These are phyloP conservation scores for Cirrhinus molitorella DNA, from an alignment of 2,797 vertebrate species.

Conservation along the genomic window DNA sequence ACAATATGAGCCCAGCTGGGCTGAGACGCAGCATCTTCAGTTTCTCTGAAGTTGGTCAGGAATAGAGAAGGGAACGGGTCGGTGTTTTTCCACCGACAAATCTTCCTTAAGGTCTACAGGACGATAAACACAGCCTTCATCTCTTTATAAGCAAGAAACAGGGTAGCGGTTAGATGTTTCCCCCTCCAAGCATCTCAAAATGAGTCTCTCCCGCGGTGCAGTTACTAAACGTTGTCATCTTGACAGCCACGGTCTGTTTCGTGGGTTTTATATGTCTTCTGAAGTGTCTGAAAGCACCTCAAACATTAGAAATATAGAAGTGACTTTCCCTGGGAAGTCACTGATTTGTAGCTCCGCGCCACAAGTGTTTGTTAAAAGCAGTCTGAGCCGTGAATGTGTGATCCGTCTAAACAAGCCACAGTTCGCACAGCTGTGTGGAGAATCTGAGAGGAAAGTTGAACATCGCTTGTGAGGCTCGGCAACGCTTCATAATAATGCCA, in stretches of 20 bases:
- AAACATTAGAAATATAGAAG: neutral
- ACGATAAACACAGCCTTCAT: constrained; percentile 14
- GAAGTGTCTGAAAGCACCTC: neutral
- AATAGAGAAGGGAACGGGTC: constrained; percentile 34
- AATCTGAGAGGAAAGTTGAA: constrained; percentile 36
- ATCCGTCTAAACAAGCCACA: constrained; percentile 18
- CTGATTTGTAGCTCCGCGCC: constrained; percentile 17
- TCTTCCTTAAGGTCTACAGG: constrained; percentile 7
- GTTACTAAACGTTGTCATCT: constrained; percentile 8
- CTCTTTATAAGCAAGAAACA: neutral
- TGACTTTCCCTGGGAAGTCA: neutral
- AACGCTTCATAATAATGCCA: neutral
- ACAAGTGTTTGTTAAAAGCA: constrained; percentile 37
- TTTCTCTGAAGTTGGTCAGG: constrained; percentile 54
- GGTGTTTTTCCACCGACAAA: constrained; percentile 4
- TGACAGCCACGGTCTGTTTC: constrained; percentile 5
- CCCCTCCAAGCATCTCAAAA: constrained; percentile 4
- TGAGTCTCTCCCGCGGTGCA: neutral
- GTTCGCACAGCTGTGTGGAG: neutral
- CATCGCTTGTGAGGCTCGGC: neutral
- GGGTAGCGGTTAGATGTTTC: constrained; percentile 1
- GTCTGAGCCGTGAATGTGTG: neutral
- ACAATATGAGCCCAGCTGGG: constrained; percentile 70
- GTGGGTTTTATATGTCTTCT: neutral
- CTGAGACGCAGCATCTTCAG: constrained; percentile 63